Evolutionary conservation across 2,113 vertebrate species (phyloP).

Genomic region (Bagarius yarrelli): DNA sequence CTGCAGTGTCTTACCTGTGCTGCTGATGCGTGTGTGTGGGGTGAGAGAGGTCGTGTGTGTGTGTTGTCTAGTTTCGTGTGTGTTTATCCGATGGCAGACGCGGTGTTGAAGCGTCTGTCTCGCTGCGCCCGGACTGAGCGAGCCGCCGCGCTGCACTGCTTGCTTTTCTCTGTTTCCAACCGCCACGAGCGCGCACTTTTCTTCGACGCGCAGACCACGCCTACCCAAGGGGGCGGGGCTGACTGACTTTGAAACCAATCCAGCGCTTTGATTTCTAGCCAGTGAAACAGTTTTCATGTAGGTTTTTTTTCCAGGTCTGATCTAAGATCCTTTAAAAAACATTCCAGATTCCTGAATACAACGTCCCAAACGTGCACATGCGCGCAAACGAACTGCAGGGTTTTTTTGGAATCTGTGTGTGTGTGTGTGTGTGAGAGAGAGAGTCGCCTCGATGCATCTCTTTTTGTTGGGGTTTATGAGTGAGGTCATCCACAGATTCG

Average conservation of each 20-base stretch:
- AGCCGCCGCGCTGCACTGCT: constrained; percentile 14
- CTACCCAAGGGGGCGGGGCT: neutral
- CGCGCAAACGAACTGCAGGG: neutral
- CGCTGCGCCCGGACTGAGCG: constrained; percentile 3
- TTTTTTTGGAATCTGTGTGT: no score
- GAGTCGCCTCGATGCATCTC: neutral
- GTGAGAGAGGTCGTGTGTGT: neutral
- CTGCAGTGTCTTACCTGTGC: neutral
- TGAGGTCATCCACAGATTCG: constrained; percentile 37
- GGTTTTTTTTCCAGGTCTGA: neutral
- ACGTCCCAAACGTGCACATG: neutral
- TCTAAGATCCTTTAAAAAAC: neutral
- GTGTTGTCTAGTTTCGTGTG: neutral
- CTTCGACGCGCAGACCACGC: constrained; percentile 1
- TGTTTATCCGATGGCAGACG: constrained; percentile 24
- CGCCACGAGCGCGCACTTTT: constrained; percentile 18
- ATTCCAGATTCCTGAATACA: neutral
- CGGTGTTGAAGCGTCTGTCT: constrained; percentile 17
- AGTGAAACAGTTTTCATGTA: neutral
- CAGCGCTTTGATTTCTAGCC: constrained; percentile 25
- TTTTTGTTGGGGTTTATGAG: constrained; percentile 27
- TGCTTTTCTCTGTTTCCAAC: constrained; percentile 2
- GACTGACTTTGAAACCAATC: constrained; percentile 18
- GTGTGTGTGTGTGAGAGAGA: no score
- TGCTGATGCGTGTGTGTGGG: neutral